These are phyloP conservation scores for Asobara japonica DNA, from an alignment of 1,140 invertebrate species.

Conservation along the genomic window DNA sequence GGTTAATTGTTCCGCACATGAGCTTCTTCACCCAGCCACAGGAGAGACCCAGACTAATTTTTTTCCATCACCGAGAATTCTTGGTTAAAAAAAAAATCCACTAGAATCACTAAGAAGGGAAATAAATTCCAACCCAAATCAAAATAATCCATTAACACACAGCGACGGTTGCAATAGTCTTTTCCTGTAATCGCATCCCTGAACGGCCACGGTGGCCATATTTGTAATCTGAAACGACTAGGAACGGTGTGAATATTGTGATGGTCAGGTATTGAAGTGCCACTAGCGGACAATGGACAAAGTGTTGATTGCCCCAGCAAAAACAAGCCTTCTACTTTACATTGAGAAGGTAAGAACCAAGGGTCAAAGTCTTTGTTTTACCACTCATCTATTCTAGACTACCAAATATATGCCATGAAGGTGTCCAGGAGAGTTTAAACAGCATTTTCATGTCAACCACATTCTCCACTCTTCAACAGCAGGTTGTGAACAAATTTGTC, in stretches of 20 bases:
- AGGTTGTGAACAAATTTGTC: too few species aligned
- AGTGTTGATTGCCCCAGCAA: constrained; percentile 62
- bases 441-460: background rate
- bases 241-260: constrained; percentile 63
- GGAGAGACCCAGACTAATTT: too few species aligned
- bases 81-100: too few species aligned
- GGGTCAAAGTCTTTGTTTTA: background rate
- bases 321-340: constrained; percentile 49
- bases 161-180: background rate
- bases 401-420: background rate
- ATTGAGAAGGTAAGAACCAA: background rate
- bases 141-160: background rate
- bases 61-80: too few species aligned
- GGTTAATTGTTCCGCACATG: too few species aligned
- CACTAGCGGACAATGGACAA: constrained; percentile 54
- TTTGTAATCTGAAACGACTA: constrained; percentile 55
- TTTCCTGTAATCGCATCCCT: background rate
- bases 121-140: background rate
- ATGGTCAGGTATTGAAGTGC: constrained; percentile 56
- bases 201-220: constrained; percentile 43
- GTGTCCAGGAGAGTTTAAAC: background rate
- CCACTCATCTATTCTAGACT: constrained; percentile 21
- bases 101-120: background rate
- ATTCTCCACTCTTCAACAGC: background rate
- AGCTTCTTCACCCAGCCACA: too few species aligned